Evolutionary conservation across 2,113 vertebrate genomes (phyloP), one percentile per base, ranked within the genome.

Genomic region (Potamarius usumacintae): DNA sequence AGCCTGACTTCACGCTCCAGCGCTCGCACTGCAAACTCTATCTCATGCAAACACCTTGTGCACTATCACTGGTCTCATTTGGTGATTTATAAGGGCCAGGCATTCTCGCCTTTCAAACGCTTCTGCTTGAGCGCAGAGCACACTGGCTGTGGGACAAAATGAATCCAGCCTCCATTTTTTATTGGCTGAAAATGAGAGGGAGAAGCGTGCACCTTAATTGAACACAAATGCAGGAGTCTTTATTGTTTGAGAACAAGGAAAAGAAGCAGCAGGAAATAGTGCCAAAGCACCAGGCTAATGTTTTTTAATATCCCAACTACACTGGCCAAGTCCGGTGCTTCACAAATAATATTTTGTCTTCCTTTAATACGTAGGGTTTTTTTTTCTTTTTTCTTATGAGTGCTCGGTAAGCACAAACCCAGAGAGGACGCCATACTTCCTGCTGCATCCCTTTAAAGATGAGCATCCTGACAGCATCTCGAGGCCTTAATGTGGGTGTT

Each of bases 21-120:
- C 90, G 86, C 93, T 90, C 88, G 80, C 85, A 89, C 91, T 82
- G 74, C 90, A 92, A 93, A 91, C 91, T 91, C 86, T 92, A 94
- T 95, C 93, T 92, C 93, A 89, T 92, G 88, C 91, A 90, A 94
- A 94, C 94, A 95, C 93, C 93, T 94, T 92, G 91, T 90, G 85
- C 84, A 42, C 85, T 91, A 92, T 93, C 90, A 88, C 86, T 25
- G 58, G 89, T 92, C 83, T 86, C 89, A 84, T 86, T 89, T 92
- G 88, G 91, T 93, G 92, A 93, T 94, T 94, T 92, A 93, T 92
- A 92, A 89, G 86, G 87, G 83, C 63, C 83, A 86, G 82, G 53
- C 48, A 18, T 88, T 74, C 81, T 87, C 71, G 82, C 85, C 77
- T 89, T 89, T 85, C 88, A 83, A 86, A 48, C 50, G 30, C 78